These are phyloP conservation scores for Melanostigma gelatinosum DNA, from an alignment of 2,113 vertebrate species.

Conservation along the genomic window DNA sequence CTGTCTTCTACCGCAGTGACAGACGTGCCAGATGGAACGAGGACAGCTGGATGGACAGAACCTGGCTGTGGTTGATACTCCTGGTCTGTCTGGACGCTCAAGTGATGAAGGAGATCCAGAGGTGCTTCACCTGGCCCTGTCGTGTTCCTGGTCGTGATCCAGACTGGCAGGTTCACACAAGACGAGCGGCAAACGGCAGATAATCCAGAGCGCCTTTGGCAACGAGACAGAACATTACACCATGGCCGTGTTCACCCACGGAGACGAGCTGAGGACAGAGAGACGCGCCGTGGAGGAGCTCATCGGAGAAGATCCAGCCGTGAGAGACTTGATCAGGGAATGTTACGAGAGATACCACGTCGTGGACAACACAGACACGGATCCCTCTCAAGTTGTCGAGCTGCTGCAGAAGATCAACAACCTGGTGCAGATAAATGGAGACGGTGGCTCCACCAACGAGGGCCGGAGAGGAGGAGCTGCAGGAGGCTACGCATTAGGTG, in stretches of 20 bases:
- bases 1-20: neutral
- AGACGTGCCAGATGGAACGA: neutral
- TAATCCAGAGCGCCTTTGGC: neutral
- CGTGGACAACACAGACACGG: neutral
- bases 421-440: neutral
- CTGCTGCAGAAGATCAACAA: neutral
- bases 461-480: neutral
- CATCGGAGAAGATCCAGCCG: neutral
- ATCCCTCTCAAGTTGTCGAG: neutral
- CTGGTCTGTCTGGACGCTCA: neutral
- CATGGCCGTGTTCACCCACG: conserved; percentile 1
- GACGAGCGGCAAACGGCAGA: neutral
- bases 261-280: neutral
- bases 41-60: neutral
- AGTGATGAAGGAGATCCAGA: neutral
- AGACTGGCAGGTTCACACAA: neutral
- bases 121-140: too few species aligned
- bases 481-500: too few species aligned
- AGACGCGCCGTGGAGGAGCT: neutral
- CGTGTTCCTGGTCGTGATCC: neutral
- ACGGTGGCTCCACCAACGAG: too few species aligned
- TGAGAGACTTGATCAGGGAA: neutral
- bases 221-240: neutral
- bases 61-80: neutral
- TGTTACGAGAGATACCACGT: neutral